Evolutionary conservation across 1,140 invertebrate species (phyloP), one percentile per base, ranked within the genome.

Genomic region (Spodoptera litura): DNA sequence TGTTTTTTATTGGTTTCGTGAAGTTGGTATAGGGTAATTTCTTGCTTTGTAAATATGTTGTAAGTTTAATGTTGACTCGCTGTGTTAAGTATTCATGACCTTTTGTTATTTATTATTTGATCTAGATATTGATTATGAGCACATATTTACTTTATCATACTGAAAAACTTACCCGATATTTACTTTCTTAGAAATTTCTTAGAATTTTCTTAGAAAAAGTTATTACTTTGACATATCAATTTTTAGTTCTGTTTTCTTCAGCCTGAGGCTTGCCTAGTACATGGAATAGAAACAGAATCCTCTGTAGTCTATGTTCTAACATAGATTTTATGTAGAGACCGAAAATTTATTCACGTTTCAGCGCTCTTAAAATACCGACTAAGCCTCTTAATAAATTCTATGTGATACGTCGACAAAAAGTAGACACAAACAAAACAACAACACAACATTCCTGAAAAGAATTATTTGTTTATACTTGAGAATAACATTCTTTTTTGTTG

Each of bases 1-100:
- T 64, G 61, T 64, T 64, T 64, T 62, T 64, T 64, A 44, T 64
- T 44, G 61, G 31, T 64, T 64, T 64, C 27, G 27, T 64, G n/a
- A 44, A 66, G 9, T 66, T 66, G 38, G 38, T 20, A 20, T 11
- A 49, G 15, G 20, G 38, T 25, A 66, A 66, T 66, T 66, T 66
- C 62, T 49, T 66, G 62, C 6, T 66, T 49, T 66, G 62, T 66
- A 20, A 66, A 49, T 49, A 49, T 20, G 62, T 66, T 11, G 15
- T 12, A 15, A 11, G 38, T 44, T 66, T 66, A 38, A 49, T 49
- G 62, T 51, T 66, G 15, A 44, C 44, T 44, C 38, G 38, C 6
- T 66, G 35, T 49, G n/a, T 25, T 15, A 62, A 2, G 2, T 35
- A 27, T 58, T 27, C 20, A 62, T 35, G 35, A 44, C 38, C 38